Base-by-base conservation (phyloP, 2,888 invertebrate species). In the Xylota sylvarum region DNA sequence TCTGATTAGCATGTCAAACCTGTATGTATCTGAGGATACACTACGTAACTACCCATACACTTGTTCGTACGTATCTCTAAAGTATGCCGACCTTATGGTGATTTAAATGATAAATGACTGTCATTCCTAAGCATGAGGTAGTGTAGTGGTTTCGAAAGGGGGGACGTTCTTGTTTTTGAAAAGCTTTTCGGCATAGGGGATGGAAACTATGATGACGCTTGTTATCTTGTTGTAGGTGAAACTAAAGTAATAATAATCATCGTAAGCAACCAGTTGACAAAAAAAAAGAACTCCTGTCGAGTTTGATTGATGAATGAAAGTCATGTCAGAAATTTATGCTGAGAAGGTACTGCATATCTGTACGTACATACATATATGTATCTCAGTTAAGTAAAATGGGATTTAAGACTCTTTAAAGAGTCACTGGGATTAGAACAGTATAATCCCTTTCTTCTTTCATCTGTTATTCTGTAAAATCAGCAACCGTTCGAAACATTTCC, bases 291-390 rank as follows among this genome's bases (percentile, higher is more conserved):
- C 12, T 56, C 60, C 30, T 70, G 84, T 65, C 69, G 43, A 58
- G 55, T 56, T 84, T 84, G 84, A 84, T 84, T 84, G 84, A 84
- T 84, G 64, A 73, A 55, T 69, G 23, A 58, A 52, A 43, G 48
- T 17, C 32, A 52, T 32, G 48, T 35, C 69, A 64, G 64, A 12
- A 74, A 35, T 14, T 55, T 55, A 14, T 40, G 23, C 7, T 14
- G 55, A 23, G 43, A 35, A 37, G 43, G 40, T 65, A 17, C 40
- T 52, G 23, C 37, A 46, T 52, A 48, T 48, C 30, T 64, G 2
- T 23, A 23, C 23, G 2, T 23, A 23, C 23, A 23, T 23, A 3
- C 19, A n/a, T 19, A 7, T 12, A 19, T 17, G 17, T 17, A 9
- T 46, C 0, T 7, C 1, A 10, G 17, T 23, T 50, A 14, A 35